Conservation (phyloP, 2,888 invertebrate genomes). For the Troilus luridus region DNA sequence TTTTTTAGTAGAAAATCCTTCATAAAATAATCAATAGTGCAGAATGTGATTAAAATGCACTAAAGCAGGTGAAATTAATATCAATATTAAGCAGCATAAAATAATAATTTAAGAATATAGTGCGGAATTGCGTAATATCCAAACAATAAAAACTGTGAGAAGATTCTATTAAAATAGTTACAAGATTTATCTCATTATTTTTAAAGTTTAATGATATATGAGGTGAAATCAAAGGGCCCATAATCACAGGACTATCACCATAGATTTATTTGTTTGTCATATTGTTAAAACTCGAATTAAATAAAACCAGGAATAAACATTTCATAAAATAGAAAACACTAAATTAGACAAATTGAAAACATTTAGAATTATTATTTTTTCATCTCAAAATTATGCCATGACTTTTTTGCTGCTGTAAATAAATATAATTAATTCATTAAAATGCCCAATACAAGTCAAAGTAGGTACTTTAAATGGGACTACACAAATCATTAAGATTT, state of each 20-base stretch:
- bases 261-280: too few relatives aligned
- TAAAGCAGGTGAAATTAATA: not conserved
- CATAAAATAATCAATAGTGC: not conserved
- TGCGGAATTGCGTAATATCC: not conserved
- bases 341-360: too few relatives aligned
- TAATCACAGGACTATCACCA: not conserved
- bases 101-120: not conserved
- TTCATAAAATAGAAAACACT: too few relatives aligned
- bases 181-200: not conserved
- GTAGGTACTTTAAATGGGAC: too few relatives aligned
- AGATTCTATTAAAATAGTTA: not conserved
- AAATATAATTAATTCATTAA: too few relatives aligned
- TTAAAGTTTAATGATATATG: not conserved
- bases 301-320: too few relatives aligned
- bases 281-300: too few relatives aligned
- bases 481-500: too few relatives aligned
- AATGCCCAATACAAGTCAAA: too few relatives aligned
- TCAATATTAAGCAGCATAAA: not conserved
- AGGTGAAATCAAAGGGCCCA: not conserved
- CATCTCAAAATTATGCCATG: too few relatives aligned
- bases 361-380: too few relatives aligned
- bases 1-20: not conserved
- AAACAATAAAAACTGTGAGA: not conserved
- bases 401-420: too few relatives aligned
- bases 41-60: not conserved